Base-by-base conservation (phyloP, 2,888 invertebrate species). In the Ichneumoninae sp. region DNA sequence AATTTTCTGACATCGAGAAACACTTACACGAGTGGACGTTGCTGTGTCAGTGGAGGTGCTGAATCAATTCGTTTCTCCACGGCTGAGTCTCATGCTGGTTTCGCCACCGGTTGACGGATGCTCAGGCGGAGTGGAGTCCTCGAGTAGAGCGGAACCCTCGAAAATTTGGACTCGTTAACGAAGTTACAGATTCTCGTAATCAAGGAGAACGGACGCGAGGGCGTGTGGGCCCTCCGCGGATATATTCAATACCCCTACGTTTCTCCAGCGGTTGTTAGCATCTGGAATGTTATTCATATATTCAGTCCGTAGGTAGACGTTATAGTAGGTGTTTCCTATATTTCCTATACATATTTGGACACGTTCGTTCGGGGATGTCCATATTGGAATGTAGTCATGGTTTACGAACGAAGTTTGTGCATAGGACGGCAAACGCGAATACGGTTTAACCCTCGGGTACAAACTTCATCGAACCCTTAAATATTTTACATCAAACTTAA, bases 221-320 rank as follows among this genome's bases (percentile, higher is more conserved):
- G 88, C 87, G 88, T 88, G 89, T 89, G 90, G 90, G 90, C 57
- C 80, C 70, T 82, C 71, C 26, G 77, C 81, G 75, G 84, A 84
- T 92, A 91, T 90, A 92, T 92, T 92, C 92, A 92, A 93, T 93
- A 91, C 90, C 89, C 54, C 66, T 77, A 80, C 66, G 52, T 84
- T 80, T 22, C 74, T 54, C 44, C 62, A 87, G 89, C 86, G 88
- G 89, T 90, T 91, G 92, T 92, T 93, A 92, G 91, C 92, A 90
- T 91, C 89, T 86, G 87, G 91, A 93, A 93, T 93, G 90, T 92
- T 93, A 93, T 93, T 93, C 93, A 93, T 93, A 91, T 92, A 93
- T 93, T 91, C 93, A 89, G 90, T 86, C 88, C 87, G 74, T 80
- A 77, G 82, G 72, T 85, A 71, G 69, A 54, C 52, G 22, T 68